These are phyloP conservation scores for Thunnus albacares DNA, from an alignment of 2,797 vertebrate species.

Conservation along the genomic window DNA sequence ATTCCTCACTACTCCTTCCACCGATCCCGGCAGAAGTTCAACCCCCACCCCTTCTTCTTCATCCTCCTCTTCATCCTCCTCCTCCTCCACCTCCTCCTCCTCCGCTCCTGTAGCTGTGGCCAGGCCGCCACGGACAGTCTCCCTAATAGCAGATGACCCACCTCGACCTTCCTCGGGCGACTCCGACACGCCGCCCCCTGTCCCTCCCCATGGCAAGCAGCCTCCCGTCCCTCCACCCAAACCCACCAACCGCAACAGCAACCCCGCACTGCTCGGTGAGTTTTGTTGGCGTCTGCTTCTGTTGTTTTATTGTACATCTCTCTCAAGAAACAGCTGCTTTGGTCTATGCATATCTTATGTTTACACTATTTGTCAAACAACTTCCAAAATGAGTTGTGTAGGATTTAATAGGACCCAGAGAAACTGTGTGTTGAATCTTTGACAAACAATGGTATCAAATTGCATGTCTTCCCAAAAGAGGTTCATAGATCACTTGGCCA, in stretches of 20 bases:
- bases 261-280: constrained; percentile 90
- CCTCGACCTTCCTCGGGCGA: constrained; percentile 44
- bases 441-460: not conserved
- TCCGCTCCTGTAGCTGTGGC: constrained; percentile 67
- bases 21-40: constrained; percentile 76
- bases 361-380: not conserved
- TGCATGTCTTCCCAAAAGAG: not conserved
- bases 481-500: not conserved
- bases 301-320: not conserved
- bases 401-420: not conserved
- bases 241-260: constrained; percentile 93
- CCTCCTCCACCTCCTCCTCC: constrained; percentile 69
- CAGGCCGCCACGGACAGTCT: constrained; percentile 84
- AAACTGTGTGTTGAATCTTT: not conserved
- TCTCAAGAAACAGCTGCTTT: constrained; percentile 18
- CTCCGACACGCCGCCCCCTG: constrained; percentile 60
- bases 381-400: not conserved
- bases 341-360: not conserved
- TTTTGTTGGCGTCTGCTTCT: constrained; percentile 40
- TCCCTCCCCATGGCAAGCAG: constrained; percentile 88
- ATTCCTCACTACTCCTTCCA: constrained; percentile 80
- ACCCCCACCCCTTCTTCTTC: constrained; percentile 53
- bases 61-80: constrained; percentile 73
- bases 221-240: constrained; percentile 95
- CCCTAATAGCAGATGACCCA: constrained; percentile 70